Base-by-base conservation (phyloP, 2,113 vertebrate genomes). In the Syngnathus floridae region DNA sequence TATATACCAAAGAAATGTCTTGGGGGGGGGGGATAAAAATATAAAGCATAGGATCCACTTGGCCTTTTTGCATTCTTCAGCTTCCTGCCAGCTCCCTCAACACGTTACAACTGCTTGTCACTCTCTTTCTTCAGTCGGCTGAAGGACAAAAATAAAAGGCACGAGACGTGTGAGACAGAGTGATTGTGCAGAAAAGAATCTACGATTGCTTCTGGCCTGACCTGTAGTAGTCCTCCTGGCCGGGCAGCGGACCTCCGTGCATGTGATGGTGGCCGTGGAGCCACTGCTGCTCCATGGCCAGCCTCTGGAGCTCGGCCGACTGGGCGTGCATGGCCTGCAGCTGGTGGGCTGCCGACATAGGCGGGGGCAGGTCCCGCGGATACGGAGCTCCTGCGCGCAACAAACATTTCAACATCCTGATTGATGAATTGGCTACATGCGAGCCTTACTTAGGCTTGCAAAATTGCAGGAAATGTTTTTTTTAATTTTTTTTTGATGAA, bases 41-140 rank as follows among this genome's bases (percentile, higher is more conserved):
- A 58, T 7, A 22, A 49, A 49, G 26, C 35, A 89, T 93, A 87
- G 89, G 89, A 92, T 92, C 92, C 91, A 86, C 88, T 90, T 65
- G 87, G 89, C 84, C 88, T 91, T 89, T 78, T 79, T 83, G 84
- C 77, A 78, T 86, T 87, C 86, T 85, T 75, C 75, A 64, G 75
- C 56, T 69, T 55, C 70, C 64, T 81, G 80, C 88, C 77, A 88
- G 87, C 86, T 92, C 91, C 91, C 90, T 84, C 68, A 88, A 59
- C 45, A 70, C 62, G 84, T 92, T 94, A 99, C 94, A 99, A 93
- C 88, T 98, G 97, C 91, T 99, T 99, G 91, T 98, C 97, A 36
- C 94, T 95, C 90, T 99, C 97, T 89, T 99, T 99, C 93, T 99
- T 99, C 93, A 99, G 94, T 65, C 97, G 96, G 78, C 97, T 99